phyloP scores from a whole-genome alignment of 2,113 vertebrate species.

The human region GRCh38 chr11:42535501-42536000 shows the following conservation, averaged over 20 bases:
- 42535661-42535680: neutral
- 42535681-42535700: neutral
- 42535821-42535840: neutral
- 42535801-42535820: neutral
- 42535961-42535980: neutral
- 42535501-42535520: neutral
- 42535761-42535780: neutral
- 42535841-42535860: neutral
- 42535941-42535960: neutral
- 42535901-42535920: neutral
- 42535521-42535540: neutral
- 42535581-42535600: neutral
- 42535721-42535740: neutral
- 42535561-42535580: neutral
- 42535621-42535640: neutral
- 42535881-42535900: neutral
- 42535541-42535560: neutral
- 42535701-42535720: neutral
- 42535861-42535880: neutral
- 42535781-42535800: neutral
- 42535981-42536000: neutral
- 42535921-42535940: neutral
- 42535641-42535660: neutral
- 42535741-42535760: neutral
- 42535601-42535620: neutral